Evolutionary conservation across 2,797 vertebrate species (phyloP), one percentile per base, ranked within the genome.

Genomic region (Babyrousa celebensis): DNA sequence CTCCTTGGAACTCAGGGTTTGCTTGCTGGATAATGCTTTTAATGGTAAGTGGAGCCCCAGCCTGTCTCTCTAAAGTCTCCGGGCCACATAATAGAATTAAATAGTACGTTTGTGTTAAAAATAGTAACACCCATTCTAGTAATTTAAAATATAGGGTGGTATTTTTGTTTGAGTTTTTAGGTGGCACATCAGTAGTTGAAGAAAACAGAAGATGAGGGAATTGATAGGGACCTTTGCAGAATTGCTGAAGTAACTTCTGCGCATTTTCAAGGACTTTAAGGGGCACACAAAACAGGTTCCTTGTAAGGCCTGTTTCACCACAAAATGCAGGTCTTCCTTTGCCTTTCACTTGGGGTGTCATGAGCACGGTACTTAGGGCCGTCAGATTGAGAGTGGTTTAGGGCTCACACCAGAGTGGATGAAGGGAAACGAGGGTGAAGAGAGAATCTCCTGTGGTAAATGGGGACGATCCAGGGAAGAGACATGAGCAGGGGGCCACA

Each of bases 111-210:
- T 60, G n/a, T 91, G 60, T 84, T 95, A 94, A 95, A 96, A 94
- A 94, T 63, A 97, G 74, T 75, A 62, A 91, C 92, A 82, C 60
- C 77, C 25, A 68, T 68, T 90, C n/a, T 54, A 91, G 74, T 92
- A 43, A 89, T 96, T 85, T 96, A 78, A 89, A 94, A 90, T 52
- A 62, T 8, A 88, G 25, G 21, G 63, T 52, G 21, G 15, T 79
- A 71, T 85, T 77, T 96, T 85, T 90, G 77, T 82, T 96, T 92
- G 40, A 80, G 36, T 68, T 94, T 96, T 90, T 85, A 91, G 32
- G 40, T 52, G n/a, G 25, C 25, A n/a, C 40, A 4, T 60, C 54
- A 63, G 71, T 63, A 89, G 67, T 83, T 82, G 67, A 91, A 54
- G 60, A 94, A 96, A 96, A 75, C 63, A 79, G 65, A 85, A 29